Conservation (phyloP, 2,113 vertebrate species). For the Mystacornis crossleyi region DNA sequence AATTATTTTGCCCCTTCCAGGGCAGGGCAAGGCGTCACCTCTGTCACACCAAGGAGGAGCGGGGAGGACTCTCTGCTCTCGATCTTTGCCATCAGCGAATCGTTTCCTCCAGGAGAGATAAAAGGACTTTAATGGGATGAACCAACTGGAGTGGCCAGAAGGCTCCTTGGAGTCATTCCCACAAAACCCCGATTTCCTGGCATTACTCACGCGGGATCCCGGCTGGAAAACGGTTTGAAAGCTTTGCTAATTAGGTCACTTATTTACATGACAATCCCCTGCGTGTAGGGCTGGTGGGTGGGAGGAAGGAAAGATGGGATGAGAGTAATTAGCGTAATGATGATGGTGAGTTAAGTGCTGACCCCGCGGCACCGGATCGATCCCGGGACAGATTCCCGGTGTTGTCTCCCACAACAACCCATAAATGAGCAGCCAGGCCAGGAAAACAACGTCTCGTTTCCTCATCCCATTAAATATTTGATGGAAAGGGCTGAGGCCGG, state of each 20-base stretch:
- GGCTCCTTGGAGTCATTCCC: neutral
- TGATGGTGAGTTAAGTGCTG: neutral
- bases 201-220: neutral
- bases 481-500: neutral
- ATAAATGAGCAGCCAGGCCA: neutral
- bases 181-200: neutral
- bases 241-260: slow-evolving; percentile 25
- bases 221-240: neutral
- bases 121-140: neutral
- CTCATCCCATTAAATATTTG: neutral
- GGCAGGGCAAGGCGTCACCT: neutral
- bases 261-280: slow-evolving; percentile 11
- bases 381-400: neutral
- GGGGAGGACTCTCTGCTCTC: neutral
- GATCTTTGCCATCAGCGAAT: neutral
- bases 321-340: slow-evolving; percentile 6
- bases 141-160: neutral
- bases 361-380: neutral
- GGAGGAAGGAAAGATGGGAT: neutral
- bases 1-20: neutral
- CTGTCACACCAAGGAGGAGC: neutral
- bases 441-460: neutral
- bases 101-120: neutral
- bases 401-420: neutral
- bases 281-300: neutral